These are phyloP conservation scores for Nasonia vitripennis DNA, from an alignment of 1,140 invertebrate species.

Conservation along the genomic window DNA sequence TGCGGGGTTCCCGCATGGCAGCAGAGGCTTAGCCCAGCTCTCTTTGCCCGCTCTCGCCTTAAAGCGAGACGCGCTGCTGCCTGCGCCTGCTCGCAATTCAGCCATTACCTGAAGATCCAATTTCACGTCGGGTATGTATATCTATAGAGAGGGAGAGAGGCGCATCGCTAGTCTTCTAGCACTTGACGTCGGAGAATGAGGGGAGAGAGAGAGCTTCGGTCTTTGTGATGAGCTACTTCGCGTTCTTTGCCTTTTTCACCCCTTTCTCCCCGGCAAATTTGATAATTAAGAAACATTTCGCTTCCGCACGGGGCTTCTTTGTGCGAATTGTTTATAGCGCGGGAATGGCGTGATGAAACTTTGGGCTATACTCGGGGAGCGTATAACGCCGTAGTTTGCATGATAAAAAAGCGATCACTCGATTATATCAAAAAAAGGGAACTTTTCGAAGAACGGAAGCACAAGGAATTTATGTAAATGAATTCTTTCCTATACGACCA, in stretches of 20 bases:
- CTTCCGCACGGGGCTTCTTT: not conserved
- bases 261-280: not conserved
- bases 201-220: slow-evolving; percentile 12
- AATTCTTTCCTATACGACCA: not conserved
- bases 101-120: slow-evolving; percentile 58
- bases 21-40: slow-evolving; percentile 17
- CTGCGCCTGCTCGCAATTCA: slow-evolving; percentile 54
- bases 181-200: slow-evolving; percentile 10
- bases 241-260: not conserved
- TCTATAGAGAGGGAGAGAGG: not conserved
- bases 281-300: slow-evolving; percentile 30
- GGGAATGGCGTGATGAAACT: not conserved
- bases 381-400: not conserved
- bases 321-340: not conserved
- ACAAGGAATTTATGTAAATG: not conserved
- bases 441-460: not conserved
- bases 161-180: slow-evolving; percentile 13
- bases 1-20: slow-evolving; percentile 56
- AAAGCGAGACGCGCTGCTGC: slow-evolving; percentile 29
- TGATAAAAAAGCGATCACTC: not conserved
- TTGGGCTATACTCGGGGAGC: too few relatives aligned
- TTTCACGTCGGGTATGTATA: slow-evolving; percentile 47
- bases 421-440: not conserved
- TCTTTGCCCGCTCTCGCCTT: slow-evolving; percentile 10
- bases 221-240: slow-evolving; percentile 24